Percentiles rank a stretch among this genome's conserved stretches.
phyloP scores from a whole-genome alignment of 2,797 vertebrate genomes.

The Sebastes hubbsi region DNA sequence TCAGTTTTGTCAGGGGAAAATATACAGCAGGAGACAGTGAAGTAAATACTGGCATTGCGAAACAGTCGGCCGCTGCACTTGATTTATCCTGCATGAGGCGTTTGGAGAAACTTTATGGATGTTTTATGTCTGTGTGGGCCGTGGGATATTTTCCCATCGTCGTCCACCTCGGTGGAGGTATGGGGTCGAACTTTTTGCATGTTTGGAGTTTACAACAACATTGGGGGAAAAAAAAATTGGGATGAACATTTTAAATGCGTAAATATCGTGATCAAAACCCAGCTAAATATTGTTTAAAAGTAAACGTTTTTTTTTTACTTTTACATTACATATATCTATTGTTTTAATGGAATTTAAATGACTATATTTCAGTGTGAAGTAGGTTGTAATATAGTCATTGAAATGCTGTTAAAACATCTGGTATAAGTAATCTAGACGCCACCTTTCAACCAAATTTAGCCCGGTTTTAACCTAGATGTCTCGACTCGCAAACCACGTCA shows the following conservation, averaged over 20 bases:
- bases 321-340: neutral
- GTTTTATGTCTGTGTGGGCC: slow-evolving; percentile 31
- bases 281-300: neutral
- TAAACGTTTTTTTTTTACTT: no score
- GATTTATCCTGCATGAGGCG: slow-evolving; percentile 42
- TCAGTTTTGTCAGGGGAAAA: slow-evolving; percentile 38
- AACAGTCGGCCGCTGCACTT: neutral
- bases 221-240: neutral
- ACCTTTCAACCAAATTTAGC: neutral
- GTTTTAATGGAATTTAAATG: neutral
- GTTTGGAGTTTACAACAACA: neutral
- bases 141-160: no score
- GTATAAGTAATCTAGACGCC: neutral
- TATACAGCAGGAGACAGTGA: slow-evolving; percentile 48
- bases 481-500: neutral
- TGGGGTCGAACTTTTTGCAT: neutral
- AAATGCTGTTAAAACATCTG: neutral
- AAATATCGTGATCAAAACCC: neutral
- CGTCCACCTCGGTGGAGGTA: neutral
- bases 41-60: slow-evolving; percentile 49
- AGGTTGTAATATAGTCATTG: neutral
- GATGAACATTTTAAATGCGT: neutral
- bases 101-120: slow-evolving; percentile 41
- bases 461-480: neutral
- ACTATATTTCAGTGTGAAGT: neutral